Conservation (phyloP, 2,888 invertebrate species). For the Pristionchus mayeri region DNA sequence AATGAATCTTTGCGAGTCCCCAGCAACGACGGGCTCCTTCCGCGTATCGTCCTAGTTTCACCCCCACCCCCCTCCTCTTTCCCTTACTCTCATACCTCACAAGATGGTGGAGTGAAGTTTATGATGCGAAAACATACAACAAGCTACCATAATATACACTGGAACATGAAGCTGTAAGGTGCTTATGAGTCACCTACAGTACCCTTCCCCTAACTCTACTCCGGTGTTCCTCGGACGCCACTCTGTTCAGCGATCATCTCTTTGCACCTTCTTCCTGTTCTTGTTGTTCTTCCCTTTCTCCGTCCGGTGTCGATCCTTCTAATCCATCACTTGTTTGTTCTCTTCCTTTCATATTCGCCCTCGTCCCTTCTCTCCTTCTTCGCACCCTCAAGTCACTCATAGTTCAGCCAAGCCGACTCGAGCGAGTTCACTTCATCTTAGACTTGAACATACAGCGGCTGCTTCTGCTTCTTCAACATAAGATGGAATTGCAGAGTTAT, state of each 20-base stretch:
- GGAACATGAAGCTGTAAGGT: no score
- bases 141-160: no score
- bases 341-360: constrained; percentile 42
- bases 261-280: not conserved
- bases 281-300: not conserved
- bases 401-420: no score
- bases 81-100: not conserved
- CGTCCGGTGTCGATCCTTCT: constrained; percentile 24
- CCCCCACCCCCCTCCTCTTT: not conserved
- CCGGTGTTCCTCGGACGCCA: no score
- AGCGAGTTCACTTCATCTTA: no score
- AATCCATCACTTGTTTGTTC: constrained; percentile 38
- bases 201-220: no score
- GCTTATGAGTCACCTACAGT: no score
- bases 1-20: not conserved
- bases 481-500: no score
- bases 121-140: no score
- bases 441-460: no score
- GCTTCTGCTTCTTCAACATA: no score
- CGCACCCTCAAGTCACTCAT: not conserved
- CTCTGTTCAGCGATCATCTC: not conserved
- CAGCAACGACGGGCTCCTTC: not conserved
- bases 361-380: not conserved
- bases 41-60: not conserved
- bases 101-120: no score